Percentiles rank a stretch among this genome's conserved stretches.
Evolutionary conservation across 2,797 vertebrate species (phyloP).

Genomic region (Onychomys arenicola): DNA sequence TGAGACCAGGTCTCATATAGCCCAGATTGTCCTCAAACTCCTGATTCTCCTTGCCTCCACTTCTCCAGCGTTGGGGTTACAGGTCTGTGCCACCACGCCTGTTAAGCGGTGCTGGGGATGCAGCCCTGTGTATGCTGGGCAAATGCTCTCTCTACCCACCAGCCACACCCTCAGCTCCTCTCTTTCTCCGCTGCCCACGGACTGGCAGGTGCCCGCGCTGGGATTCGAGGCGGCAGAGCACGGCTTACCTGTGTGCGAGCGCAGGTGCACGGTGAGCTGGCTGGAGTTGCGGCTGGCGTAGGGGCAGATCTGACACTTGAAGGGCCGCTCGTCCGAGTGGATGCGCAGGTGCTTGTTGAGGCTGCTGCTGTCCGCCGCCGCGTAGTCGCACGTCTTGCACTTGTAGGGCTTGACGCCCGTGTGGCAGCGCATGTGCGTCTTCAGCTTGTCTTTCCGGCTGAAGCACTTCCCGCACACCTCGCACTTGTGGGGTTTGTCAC

Average conservation of each 20-base stretch:
- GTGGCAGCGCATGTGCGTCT: constrained; percentile 97
- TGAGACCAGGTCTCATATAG: not conserved
- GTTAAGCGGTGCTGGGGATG: not conserved
- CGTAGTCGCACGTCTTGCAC: constrained; percentile 96
- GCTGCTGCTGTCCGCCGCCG: constrained; percentile 98
- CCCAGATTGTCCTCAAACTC: not conserved
- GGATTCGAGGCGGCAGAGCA: rapidly evolving
- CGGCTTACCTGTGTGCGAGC: constrained; percentile 96
- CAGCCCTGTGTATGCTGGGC: not conserved
- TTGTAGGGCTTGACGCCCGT: constrained; percentile 98
- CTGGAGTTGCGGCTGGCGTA: constrained; percentile 99
- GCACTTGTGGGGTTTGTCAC: constrained; percentile 98
- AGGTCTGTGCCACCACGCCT: no score
- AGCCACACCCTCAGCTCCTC: rapidly evolving
- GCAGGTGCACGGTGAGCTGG: constrained; percentile 98
- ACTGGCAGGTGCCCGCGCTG: rapidly evolving
- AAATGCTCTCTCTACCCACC: not conserved
- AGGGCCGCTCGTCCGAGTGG: constrained; percentile 97
- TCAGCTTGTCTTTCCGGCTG: constrained; percentile 97
- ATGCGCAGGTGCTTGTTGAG: constrained; percentile 98
- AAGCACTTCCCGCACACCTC: constrained; percentile 97
- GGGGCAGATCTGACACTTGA: constrained; percentile 98
- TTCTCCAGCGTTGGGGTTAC: not conserved
- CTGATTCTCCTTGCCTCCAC: not conserved
- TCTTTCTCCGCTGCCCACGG: not conserved